Evolutionary conservation across 2,797 vertebrate genomes (phyloP), one percentile per base, ranked within the genome.

Genomic region (Pipistrellus pygmaeus): DNA sequence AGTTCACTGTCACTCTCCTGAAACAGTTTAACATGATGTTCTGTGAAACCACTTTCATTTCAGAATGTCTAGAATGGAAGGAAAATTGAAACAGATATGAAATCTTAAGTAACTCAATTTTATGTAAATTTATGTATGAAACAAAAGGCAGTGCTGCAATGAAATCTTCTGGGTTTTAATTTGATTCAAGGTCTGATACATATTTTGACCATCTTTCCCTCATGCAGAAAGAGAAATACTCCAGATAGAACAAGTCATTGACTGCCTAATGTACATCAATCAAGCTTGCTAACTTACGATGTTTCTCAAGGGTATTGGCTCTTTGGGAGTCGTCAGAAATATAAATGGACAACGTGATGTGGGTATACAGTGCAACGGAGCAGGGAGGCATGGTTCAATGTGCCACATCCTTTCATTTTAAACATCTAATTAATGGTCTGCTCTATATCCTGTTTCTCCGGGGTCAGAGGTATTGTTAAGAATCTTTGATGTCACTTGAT

Each of bases 11-110:
- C 86, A 69, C 75, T 75, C 8, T 87, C 80, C 75, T 92, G 72
- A 94, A 96, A 93, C 96, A 97, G 96, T 97, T 97, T 97, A 97
- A 91, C 17, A 12, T 30, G 27, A 30, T 73, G 4, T 76, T 95
- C 81, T 95, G 51, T 87, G 89, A 93, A 95, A 92, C 64, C 2
- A 11, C n/a, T 95, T 96, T 92, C 88, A 95, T 95, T 88, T 95
- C 73, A 92, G 48, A 94, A 92, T 95, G 91, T 89, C 91, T 92
- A 95, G 73, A 97, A 94, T 91, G 46, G 93, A 75, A 97, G 85
- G 86, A 93, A 96, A 95, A 97, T 96, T 95, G 96, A 96, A 97
- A 96, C 82, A 97, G 96, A 97, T 97, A 97, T 89, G 91, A 96
- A 97, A 96, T 96, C 92, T 96, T 95, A 97, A 97, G 94, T 94